Conservation (phyloP, 2,888 invertebrate species). For the Ganaspis brasiliensis region DNA sequence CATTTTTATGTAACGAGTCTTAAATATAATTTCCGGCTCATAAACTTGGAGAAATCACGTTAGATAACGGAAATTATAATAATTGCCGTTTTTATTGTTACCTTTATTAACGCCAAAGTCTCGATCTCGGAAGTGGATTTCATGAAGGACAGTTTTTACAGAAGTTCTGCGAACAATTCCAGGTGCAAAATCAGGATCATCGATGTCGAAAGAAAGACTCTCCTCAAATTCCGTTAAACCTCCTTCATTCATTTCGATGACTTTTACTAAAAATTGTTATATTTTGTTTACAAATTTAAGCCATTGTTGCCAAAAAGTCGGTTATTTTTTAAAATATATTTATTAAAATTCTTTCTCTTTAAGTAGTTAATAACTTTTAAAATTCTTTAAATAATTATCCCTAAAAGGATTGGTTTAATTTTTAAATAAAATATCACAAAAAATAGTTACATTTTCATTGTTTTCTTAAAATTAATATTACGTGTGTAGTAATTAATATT, state of each 20-base stretch:
- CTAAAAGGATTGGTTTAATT: too few relatives aligned
- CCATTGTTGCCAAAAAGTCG: too few relatives aligned
- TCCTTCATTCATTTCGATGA: slow-evolving; percentile 59
- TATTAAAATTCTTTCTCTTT: too few relatives aligned
- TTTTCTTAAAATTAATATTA: too few relatives aligned
- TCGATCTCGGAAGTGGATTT: slow-evolving; percentile 62
- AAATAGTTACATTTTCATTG: too few relatives aligned
- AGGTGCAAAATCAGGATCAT: slow-evolving; percentile 77
- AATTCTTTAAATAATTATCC: too few relatives aligned
- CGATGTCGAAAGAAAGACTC: slow-evolving; percentile 76
- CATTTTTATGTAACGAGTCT: not conserved
- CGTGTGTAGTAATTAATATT: too few relatives aligned
- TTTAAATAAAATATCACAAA: too few relatives aligned
- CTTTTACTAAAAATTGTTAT: not conserved
- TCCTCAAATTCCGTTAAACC: slow-evolving; percentile 77
- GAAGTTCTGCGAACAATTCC: slow-evolving; percentile 54
- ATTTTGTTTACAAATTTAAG: not conserved
- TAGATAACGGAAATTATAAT: not conserved
- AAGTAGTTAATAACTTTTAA: too few relatives aligned
- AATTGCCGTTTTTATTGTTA: slow-evolving; percentile 49
- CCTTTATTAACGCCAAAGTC: slow-evolving; percentile 65
- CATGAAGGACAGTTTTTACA: slow-evolving; percentile 60
- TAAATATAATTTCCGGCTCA: not conserved
- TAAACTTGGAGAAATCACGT: not conserved
- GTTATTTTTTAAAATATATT: too few relatives aligned